A percentile compares a stretch with the other conserved stretches of the same genome.
phyloP scores from a whole-genome alignment of 2,888 invertebrate genomes.

The Imbricaverruca yamaguchii region DNA sequence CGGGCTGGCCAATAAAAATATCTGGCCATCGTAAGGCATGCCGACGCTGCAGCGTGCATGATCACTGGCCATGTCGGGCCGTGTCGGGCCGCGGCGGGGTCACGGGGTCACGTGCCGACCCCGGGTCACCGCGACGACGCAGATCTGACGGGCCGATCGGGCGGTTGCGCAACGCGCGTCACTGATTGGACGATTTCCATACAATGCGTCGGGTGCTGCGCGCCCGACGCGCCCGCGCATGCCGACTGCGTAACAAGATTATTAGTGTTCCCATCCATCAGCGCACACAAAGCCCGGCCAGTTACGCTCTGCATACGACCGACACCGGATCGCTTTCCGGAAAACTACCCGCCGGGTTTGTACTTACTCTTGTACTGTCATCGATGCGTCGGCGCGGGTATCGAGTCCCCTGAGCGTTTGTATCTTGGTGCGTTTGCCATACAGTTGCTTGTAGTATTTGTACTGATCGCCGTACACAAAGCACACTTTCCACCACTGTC shows the following conservation, averaged over 20 bases:
- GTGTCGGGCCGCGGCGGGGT: not conserved
- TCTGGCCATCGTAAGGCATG: not conserved
- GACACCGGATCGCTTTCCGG: not conserved
- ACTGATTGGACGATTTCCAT: conserved; percentile 13
- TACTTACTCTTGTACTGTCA: conserved; percentile 25
- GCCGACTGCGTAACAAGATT: conserved; percentile 17
- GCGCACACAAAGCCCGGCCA: not conserved
- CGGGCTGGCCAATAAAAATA: not conserved
- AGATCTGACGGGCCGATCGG: not conserved
- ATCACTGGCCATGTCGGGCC: no score
- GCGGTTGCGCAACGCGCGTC: not conserved
- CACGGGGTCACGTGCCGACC: not conserved
- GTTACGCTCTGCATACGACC: not conserved
- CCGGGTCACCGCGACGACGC: not conserved
- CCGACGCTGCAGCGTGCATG: not conserved
- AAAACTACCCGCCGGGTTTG: not conserved
- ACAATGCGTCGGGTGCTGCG: not conserved
- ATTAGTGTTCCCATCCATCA: conserved; percentile 6
- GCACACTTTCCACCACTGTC: conserved; percentile 81
- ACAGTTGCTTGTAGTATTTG: conserved; percentile 73
- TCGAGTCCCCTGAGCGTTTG: conserved; percentile 28
- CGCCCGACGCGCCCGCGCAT: not conserved
- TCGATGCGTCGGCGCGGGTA: not conserved
- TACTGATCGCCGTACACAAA: conserved; percentile 80
- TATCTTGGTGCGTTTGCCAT: conserved; percentile 47